These are phyloP conservation scores for Trachelus troglodyta DNA, from an alignment of 2,888 invertebrate genomes.

Conservation along the genomic window DNA sequence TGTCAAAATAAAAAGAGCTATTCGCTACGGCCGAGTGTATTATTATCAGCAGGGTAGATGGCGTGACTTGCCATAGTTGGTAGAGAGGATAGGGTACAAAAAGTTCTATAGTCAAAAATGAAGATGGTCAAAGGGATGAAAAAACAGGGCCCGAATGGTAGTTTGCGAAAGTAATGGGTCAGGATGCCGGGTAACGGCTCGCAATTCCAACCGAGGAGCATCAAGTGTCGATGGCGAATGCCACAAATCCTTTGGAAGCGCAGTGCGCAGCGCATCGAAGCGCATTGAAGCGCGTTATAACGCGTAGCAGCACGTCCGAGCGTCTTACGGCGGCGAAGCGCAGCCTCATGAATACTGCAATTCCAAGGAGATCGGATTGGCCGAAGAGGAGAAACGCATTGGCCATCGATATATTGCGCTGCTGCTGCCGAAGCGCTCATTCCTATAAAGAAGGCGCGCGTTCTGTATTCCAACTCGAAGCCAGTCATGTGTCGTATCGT, in stretches of 20 bases:
- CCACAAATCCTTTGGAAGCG: constrained; percentile 43
- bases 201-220: constrained; percentile 12
- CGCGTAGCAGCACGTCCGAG: not conserved
- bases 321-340: constrained; percentile 30
- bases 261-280: constrained; percentile 30
- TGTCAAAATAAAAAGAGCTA: not conserved
- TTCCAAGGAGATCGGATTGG: constrained; percentile 24
- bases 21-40: not conserved
- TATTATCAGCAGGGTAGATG: not conserved
- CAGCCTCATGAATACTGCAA: constrained; percentile 56
- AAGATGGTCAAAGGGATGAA: not conserved
- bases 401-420: constrained; percentile 31
- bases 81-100: not conserved
- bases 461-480: constrained; percentile 37
- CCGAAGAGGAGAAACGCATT: constrained; percentile 33
- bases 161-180: not conserved
- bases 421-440: constrained; percentile 16
- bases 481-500: constrained; percentile 56
- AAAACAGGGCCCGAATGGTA: not conserved
- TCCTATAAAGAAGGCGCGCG: constrained; percentile 10
- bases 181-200: constrained; percentile 25
- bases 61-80: not conserved
- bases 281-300: not conserved
- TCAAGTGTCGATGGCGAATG: constrained; percentile 47
- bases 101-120: not conserved